Conservation (phyloP, 2,888 invertebrate genomes). For the Agrochola litura region DNA sequence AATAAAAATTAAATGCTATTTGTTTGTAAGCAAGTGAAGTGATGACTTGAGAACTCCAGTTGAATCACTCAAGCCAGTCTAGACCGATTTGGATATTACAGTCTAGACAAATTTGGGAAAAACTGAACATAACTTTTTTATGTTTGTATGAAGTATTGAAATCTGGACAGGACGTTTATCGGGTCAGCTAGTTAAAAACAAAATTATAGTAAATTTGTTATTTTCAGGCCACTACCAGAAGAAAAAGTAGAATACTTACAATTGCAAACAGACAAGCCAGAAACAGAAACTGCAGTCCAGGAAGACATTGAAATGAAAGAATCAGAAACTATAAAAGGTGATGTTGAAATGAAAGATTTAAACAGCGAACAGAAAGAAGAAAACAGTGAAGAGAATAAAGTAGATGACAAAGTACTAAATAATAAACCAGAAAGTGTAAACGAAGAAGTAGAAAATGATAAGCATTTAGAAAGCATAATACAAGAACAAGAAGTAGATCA, state of each 20-base stretch:
- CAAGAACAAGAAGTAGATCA: not conserved
- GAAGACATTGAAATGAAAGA: constrained; percentile 27
- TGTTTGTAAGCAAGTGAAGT: no score
- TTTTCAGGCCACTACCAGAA: constrained; percentile 65
- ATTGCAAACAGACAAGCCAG: constrained; percentile 7
- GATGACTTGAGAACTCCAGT: not conserved
- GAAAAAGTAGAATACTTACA: constrained; percentile 24
- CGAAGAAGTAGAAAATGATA: not conserved
- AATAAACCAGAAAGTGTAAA: not conserved
- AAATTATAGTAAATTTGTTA: not conserved
- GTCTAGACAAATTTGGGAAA: not conserved
- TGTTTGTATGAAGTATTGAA: not conserved
- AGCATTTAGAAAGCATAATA: not conserved
- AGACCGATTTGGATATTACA: not conserved
- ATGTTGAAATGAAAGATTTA: constrained; percentile 40
- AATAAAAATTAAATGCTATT: not conserved
- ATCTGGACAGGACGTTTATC: not conserved
- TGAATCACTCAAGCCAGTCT: no score
- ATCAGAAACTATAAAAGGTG: constrained; percentile 3
- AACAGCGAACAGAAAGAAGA: not conserved
- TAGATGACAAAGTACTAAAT: not conserved
- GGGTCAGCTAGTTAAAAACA: not conserved
- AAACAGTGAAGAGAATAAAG: not conserved
- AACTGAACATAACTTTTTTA: not conserved
- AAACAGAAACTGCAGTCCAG: not conserved